Conservation (phyloP, 1,140 invertebrate genomes). For the Oryzaephilus surinamensis region DNA sequence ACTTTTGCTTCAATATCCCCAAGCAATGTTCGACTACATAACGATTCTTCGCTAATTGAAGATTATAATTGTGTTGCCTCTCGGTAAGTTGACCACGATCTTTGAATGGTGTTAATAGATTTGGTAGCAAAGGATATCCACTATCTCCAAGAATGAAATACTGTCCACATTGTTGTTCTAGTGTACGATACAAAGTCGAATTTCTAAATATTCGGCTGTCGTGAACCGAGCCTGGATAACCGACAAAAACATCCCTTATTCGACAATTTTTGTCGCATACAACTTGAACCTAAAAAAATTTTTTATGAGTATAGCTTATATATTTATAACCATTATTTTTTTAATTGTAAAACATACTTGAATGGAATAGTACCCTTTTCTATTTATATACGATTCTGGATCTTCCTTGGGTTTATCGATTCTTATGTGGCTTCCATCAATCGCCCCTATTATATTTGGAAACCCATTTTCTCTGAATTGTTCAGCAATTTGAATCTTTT, state of each 20-base stretch:
- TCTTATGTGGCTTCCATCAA: slow-evolving; percentile 28
- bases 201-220: too few relatives aligned
- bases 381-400: too few relatives aligned
- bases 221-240: too few relatives aligned
- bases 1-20: slow-evolving; percentile 20
- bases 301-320: too few relatives aligned
- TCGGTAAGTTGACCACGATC: slow-evolving; percentile 13
- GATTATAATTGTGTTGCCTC: slow-evolving; percentile 13
- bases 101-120: slow-evolving; percentile 20
- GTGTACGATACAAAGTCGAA: slow-evolving; percentile 9
- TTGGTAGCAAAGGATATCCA: slow-evolving; percentile 16
- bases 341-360: slow-evolving; percentile 17
- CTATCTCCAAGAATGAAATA: slow-evolving; percentile 19
- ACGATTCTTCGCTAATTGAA: slow-evolving; percentile 10
- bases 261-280: too few relatives aligned
- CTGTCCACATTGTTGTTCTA: slow-evolving; percentile 14
- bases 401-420: too few relatives aligned
- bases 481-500: slow-evolving; percentile 17
- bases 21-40: slow-evolving; percentile 20
- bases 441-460: slow-evolving; percentile 21
- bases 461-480: slow-evolving; percentile 21
- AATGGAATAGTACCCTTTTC: slow-evolving; percentile 24
- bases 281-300: too few relatives aligned
- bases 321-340: too few relatives aligned
- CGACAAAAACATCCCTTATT: slow-evolving; percentile 22